phyloP scores from a whole-genome alignment of 1,140 invertebrate genomes.

The Drosophila paulistorum region DNA sequence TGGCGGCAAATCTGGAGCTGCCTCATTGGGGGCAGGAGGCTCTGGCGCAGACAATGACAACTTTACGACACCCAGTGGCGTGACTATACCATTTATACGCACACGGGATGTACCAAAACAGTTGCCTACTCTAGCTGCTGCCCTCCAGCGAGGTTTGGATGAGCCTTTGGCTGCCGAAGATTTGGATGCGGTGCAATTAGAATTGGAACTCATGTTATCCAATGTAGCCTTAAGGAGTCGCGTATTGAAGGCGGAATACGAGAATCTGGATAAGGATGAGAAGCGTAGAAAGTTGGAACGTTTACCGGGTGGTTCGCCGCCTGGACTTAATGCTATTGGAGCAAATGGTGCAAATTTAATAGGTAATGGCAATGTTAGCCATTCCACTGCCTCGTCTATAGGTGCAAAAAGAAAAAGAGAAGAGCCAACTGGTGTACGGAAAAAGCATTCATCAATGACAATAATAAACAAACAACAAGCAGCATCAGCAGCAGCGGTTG shows the following conservation, averaged over 20 bases:
- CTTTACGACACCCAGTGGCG: slow-evolving; percentile 45
- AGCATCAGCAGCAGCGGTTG: slow-evolving; percentile 30
- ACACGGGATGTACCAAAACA: slow-evolving; percentile 84
- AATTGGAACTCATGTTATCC: slow-evolving; percentile 93
- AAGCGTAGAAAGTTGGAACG: slow-evolving; percentile 85
- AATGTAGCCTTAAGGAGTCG: slow-evolving; percentile 90
- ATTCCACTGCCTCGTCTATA: slow-evolving; percentile 49
- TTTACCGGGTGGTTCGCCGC: slow-evolving; percentile 55
- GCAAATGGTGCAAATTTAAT: slow-evolving; percentile 39
- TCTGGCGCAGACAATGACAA: slow-evolving; percentile 36
- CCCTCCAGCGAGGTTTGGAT: slow-evolving; percentile 86
- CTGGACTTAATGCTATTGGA: slow-evolving; percentile 49
- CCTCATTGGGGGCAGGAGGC: background rate
- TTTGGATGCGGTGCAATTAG: slow-evolving; percentile 92
- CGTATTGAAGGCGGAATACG: slow-evolving; percentile 90
- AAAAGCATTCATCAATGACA: slow-evolving; percentile 85
- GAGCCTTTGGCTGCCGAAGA: slow-evolving; percentile 91
- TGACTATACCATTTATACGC: slow-evolving; percentile 83
- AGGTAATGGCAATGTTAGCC: slow-evolving; percentile 36
- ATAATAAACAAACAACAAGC: slow-evolving; percentile 83
- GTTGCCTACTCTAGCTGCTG: slow-evolving; percentile 85
- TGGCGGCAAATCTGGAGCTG: slow-evolving; percentile 34
- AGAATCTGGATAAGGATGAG: slow-evolving; percentile 88
- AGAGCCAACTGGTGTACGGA: slow-evolving; percentile 83
- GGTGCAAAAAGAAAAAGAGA: slow-evolving; percentile 84